Evolutionary conservation across 2,888 invertebrate species (phyloP).

Genomic region (Lycaena phlaeas): DNA sequence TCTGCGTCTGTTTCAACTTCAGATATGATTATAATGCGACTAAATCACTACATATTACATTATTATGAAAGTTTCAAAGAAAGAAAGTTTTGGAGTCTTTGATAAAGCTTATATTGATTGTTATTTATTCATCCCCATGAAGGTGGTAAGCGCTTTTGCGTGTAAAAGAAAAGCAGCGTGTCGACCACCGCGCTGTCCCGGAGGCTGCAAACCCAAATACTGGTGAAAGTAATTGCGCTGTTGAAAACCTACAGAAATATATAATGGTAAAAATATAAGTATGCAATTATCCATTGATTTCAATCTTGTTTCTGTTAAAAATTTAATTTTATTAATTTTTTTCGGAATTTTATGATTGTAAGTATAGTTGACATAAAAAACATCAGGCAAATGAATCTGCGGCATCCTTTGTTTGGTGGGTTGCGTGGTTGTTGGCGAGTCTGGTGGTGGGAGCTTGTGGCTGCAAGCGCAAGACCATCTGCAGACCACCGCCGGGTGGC

Average conservation of each 20-base stretch:
- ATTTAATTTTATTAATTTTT: not conserved
- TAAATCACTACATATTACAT: too few relatives aligned
- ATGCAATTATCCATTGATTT: not conserved
- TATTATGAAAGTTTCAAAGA: too few relatives aligned
- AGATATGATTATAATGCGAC: too few relatives aligned
- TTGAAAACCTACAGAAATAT: not conserved
- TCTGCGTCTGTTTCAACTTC: too few relatives aligned
- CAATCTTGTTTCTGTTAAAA: not conserved
- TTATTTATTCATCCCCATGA: too few relatives aligned
- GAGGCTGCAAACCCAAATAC: slow-evolving; percentile 60
- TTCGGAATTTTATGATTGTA: not conserved
- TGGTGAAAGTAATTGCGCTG: too few relatives aligned
- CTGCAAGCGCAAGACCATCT: slow-evolving; percentile 48
- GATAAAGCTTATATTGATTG: too few relatives aligned
- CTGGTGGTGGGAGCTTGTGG: slow-evolving; percentile 25
- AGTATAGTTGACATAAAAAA: not conserved
- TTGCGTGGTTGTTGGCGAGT: slow-evolving; percentile 22
- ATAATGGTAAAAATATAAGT: slow-evolving; percentile 6
- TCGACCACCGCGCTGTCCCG: slow-evolving; percentile 59
- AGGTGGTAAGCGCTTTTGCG: slow-evolving; percentile 45
- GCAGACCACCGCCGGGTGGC: slow-evolving; percentile 52
- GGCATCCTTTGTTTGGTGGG: slow-evolving; percentile 24
- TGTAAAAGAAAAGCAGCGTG: slow-evolving; percentile 42
- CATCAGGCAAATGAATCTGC: not conserved
- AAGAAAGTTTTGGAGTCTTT: too few relatives aligned